Evolutionary conservation across 2,888 invertebrate genomes (phyloP), one percentile per base, ranked within the genome.

Genomic region (Dynastes hyllus): DNA sequence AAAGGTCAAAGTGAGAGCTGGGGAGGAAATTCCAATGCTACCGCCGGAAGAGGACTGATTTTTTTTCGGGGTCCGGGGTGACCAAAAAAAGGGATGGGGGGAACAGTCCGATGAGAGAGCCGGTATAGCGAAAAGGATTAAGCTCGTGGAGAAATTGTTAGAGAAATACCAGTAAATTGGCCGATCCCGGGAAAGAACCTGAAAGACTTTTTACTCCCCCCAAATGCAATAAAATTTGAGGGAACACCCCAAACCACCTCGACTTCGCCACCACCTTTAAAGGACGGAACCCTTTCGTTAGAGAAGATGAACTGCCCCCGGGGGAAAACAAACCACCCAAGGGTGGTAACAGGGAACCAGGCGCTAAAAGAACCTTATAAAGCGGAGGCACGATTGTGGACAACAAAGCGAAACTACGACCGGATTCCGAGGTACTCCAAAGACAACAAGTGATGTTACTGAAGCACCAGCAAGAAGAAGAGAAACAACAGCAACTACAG

Each of bases 121-220:
- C 40, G 81, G 79, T 55, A 58, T 81, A 11, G 76, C 53, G 40
- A 80, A 82, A 65, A 83, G 83, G 76, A 84, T 84, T 40, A 75
- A 63, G 27, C 75, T 84, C 71, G 81, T 89, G 27, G 82, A 84
- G 70, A 83, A 84, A 45, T 80, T 89, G 61, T 77, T 88, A 45
- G 81, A 81, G 5, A 87, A 86, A 80, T 89, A 87, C 82, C 81
- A 87, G 45, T n/a, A n/a, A n/a, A n/a, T n/a, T n/a, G n/a, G n/a
- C n/a, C n/a, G n/a, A n/a, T n/a, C n/a, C n/a, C n/a, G n/a, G n/a
- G n/a, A n/a, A n/a, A n/a, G n/a, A n/a, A n/a, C n/a, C n/a, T n/a
- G n/a, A n/a, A n/a, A n/a, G n/a, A n/a, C n/a, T n/a, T n/a, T n/a
- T n/a, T n/a, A n/a, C n/a, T n/a, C n/a, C n/a, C n/a, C n/a, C n/a